Conservation (phyloP, 2,888 invertebrate species). For the Oligia strigilis region DNA sequence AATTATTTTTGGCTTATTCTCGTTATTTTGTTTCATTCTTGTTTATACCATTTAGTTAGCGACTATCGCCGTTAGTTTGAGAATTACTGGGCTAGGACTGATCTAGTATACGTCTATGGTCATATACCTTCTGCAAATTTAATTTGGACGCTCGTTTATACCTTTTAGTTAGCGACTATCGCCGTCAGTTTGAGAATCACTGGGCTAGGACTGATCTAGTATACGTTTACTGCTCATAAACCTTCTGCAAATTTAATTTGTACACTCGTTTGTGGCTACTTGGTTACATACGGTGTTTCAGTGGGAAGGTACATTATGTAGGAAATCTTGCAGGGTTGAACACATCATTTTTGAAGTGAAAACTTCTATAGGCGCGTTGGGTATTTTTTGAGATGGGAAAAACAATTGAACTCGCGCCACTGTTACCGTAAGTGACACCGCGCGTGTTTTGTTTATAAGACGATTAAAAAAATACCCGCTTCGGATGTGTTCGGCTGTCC, state of each 20-base stretch:
- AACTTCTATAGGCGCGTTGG: too few relatives aligned
- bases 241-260: constrained; percentile 27
- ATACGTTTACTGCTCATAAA: constrained; percentile 38
- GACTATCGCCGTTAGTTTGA: constrained; percentile 11
- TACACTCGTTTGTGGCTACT: neutral
- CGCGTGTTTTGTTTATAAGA: too few relatives aligned
- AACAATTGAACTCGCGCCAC: too few relatives aligned
- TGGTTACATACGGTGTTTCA: neutral
- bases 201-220: neutral
- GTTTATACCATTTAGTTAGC: neutral
- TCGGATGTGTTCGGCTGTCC: too few relatives aligned
- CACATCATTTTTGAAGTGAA: too few relatives aligned
- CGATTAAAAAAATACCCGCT: too few relatives aligned
- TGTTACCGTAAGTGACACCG: too few relatives aligned
- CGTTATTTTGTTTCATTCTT: neutral
- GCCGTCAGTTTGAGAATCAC: neutral
- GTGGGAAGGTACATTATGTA: neutral
- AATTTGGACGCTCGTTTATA: too few relatives aligned
- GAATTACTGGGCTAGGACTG: neutral
- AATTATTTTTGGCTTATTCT: neutral
- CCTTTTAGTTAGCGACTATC: too few relatives aligned
- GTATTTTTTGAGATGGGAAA: too few relatives aligned
- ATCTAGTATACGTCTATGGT: constrained; percentile 29
- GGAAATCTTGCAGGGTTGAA: too few relatives aligned
- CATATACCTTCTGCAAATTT: constrained; percentile 2